Conservation (phyloP, 2,113 vertebrate species). For the Peromyscus maniculatus region DNA sequence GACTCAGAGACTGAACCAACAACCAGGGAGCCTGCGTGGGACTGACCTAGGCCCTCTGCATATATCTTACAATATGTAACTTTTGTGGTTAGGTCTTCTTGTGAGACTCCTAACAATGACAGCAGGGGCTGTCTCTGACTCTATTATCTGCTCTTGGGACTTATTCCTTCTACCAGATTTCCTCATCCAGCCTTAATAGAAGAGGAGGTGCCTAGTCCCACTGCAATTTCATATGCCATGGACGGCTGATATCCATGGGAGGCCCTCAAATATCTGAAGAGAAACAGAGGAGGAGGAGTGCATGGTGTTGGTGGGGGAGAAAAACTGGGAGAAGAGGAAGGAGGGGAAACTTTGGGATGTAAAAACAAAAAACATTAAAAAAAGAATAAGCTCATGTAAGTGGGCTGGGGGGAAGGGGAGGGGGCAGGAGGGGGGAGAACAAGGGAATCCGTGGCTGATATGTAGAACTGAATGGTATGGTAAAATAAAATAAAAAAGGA, state of each 20-base stretch:
- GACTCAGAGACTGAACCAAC: background rate
- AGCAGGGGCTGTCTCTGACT: background rate
- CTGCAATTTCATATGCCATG: background rate
- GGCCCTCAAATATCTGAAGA: background rate
- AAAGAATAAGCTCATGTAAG: constrained; percentile 1
- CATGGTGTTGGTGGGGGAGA: background rate
- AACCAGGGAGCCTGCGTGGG: background rate
- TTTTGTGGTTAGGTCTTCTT: background rate
- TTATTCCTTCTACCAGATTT: background rate
- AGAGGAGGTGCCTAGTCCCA: background rate
- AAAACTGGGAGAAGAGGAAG: background rate
- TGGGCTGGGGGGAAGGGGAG: too few relatives aligned
- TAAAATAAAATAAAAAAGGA: too few relatives aligned
- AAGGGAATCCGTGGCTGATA: too few relatives aligned
- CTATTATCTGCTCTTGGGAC: background rate
- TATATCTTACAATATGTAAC: background rate
- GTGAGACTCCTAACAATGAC: background rate
- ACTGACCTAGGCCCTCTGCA: background rate
- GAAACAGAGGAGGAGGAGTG: background rate
- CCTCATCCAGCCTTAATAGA: background rate
- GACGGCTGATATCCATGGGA: background rate
- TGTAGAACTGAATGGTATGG: too few relatives aligned
- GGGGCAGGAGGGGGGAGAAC: too few relatives aligned
- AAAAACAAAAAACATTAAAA: background rate
- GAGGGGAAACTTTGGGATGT: background rate